These are phyloP conservation scores for Rhabdornis inornatus DNA, from an alignment of 2,113 vertebrate species.

Conservation along the genomic window DNA sequence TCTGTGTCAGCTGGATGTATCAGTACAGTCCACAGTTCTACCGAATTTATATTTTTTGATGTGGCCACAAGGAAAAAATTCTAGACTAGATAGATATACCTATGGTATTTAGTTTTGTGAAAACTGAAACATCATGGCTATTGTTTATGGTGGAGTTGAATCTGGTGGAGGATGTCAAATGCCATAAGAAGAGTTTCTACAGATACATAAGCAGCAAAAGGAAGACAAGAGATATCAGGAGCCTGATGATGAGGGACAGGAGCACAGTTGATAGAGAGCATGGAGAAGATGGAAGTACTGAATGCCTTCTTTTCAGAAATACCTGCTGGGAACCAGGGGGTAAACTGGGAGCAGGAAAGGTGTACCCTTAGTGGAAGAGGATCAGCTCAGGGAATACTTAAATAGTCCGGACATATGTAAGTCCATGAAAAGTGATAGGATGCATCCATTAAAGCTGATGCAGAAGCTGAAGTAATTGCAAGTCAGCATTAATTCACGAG, in stretches of 20 bases:
- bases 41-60: neutral
- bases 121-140: neutral
- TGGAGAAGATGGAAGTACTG: neutral
- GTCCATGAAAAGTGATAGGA: neutral
- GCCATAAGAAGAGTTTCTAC: neutral
- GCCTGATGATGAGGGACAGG: neutral
- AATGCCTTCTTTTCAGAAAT: neutral
- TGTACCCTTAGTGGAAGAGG: neutral
- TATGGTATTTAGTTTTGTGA: neutral
- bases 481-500: neutral
- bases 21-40: neutral
- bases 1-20: neutral
- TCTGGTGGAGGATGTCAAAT: neutral
- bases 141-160: neutral
- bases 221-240: neutral
- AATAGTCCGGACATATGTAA: neutral
- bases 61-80: neutral
- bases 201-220: neutral
- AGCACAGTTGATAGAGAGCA: fast-evolving
- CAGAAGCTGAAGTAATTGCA: neutral
- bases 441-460: neutral
- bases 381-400: neutral
- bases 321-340: neutral
- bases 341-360: neutral
- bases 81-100: neutral